Evolutionary conservation across 1,140 invertebrate species (phyloP).

Genomic region (Augochlora pura): DNA sequence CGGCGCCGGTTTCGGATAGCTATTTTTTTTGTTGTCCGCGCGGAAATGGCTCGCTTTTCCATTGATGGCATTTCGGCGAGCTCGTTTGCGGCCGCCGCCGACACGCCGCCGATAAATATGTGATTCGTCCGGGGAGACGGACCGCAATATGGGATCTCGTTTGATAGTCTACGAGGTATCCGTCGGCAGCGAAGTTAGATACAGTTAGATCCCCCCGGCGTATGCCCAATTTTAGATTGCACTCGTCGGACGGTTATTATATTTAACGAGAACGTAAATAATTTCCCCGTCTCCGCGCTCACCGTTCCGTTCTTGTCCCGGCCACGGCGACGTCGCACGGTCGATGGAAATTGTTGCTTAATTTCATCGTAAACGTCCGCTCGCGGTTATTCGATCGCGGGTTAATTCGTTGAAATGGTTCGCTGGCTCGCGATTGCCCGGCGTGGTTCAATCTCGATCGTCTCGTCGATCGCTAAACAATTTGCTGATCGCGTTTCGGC

Average conservation of each 20-base stretch:
- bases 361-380: constrained; percentile 12
- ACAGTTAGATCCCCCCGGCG: constrained; percentile 50
- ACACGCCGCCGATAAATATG: constrained; percentile 11
- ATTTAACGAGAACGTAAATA: constrained; percentile 55
- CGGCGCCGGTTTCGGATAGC: too few relatives aligned
- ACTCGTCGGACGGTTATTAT: constrained; percentile 47
- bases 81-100: neutral
- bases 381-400: neutral
- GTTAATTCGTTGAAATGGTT: neutral
- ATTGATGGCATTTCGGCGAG: constrained; percentile 25
- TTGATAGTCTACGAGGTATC: constrained; percentile 48
- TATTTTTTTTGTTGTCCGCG: neutral
- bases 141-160: constrained; percentile 38
- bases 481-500: too few relatives aligned
- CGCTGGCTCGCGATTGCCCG: too few relatives aligned
- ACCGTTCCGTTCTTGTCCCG: too few relatives aligned
- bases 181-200: constrained; percentile 54
- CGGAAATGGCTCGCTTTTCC: constrained; percentile 3
- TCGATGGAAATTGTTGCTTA: constrained; percentile 23
- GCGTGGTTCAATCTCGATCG: too few relatives aligned
- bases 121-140: constrained; percentile 34
- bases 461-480: too few relatives aligned
- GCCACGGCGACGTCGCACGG: neutral
- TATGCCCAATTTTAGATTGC: constrained; percentile 45
- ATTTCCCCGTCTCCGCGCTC: neutral